Base-by-base conservation (phyloP, 2,113 vertebrate species). In the Phycodurus eques region DNA sequence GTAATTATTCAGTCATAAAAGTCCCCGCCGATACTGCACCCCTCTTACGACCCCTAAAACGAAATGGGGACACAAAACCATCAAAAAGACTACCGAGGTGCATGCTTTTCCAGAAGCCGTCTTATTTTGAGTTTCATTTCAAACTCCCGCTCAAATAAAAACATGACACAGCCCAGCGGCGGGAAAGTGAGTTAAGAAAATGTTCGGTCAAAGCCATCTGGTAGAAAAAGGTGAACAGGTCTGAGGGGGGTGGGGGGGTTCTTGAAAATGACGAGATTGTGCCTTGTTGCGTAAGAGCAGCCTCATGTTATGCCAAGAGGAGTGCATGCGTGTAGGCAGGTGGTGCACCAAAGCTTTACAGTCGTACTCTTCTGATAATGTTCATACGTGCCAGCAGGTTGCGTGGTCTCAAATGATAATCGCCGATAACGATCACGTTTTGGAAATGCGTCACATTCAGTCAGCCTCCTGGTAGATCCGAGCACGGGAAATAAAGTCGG, bases 371-470 rank as follows among this genome's bases (percentile, higher is more conserved):
- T 63, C 74, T 19, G n/a, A 51, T 80, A 54, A 68, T 84, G 72
- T 77, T 59, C 83, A 78, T 61, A 87, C 82, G 85, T 78, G 79
- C 76, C 83, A 15, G 20, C 62, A 64, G 10, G 19, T 17, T 13
- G 20, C 8, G 14, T 33, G 59, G 13, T 8, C 11, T 8, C 11
- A 15, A 42, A 39, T n/a, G 2, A 63, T 33, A 44, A 65, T n/a
- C 43, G 43, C 15, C 10, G 81, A 80, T 73, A 61, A 75, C 67
- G 84, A 78, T 75, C 64, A 75, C 65, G 43, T 70, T 12, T 81
- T 72, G 51, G 53, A 77, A 72, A 76, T 77, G 59, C 80, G 72
- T 87, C 91, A 92, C 90, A 91, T 90, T 92, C 89, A 90, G 47
- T 85, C 81, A 85, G 78, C 87, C 83, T 90, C 85, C 81, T 85